Conservation (phyloP, 2,888 invertebrate species). For the Litoditis marina region DNA sequence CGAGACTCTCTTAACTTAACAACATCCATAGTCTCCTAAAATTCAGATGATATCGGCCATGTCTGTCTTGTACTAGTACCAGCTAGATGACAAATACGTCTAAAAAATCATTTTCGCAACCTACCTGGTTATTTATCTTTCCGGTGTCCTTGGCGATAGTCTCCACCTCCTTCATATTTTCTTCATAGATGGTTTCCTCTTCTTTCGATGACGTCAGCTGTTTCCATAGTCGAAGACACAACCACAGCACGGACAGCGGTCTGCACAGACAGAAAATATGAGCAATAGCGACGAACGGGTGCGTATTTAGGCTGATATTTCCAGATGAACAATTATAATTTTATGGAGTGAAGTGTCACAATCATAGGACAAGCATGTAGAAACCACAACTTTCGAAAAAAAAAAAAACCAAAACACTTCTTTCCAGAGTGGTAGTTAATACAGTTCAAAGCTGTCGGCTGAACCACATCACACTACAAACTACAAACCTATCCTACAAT, state of each 20-base stretch:
- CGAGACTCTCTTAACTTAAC: too few relatives aligned
- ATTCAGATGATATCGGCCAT: too few relatives aligned
- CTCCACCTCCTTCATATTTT: conserved; percentile 24
- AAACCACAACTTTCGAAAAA: too few relatives aligned
- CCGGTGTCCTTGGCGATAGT: conserved; percentile 20
- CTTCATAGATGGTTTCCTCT: conserved; percentile 22
- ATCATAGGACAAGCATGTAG: too few relatives aligned
- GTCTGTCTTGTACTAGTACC: neutral
- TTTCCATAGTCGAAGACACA: conserved; percentile 28
- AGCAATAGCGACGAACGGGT: neutral
- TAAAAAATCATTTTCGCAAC: too few relatives aligned
- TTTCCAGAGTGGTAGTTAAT: neutral
- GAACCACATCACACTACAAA: too few relatives aligned
- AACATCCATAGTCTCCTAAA: too few relatives aligned
- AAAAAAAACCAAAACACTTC: neutral
- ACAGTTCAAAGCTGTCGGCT: conserved; percentile 7
- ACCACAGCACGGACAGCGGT: conserved; percentile 32
- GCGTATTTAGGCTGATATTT: neutral
- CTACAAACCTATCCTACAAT: too few relatives aligned
- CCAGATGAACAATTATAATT: too few relatives aligned
- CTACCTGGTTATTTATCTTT: conserved; percentile 12
- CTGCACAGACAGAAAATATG: conserved; percentile 13
- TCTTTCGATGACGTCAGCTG: conserved; percentile 11
- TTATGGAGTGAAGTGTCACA: too few relatives aligned
- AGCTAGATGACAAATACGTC: neutral